Conservation (phyloP, 2,113 vertebrate species). For the Malurus alboscapulatus region DNA sequence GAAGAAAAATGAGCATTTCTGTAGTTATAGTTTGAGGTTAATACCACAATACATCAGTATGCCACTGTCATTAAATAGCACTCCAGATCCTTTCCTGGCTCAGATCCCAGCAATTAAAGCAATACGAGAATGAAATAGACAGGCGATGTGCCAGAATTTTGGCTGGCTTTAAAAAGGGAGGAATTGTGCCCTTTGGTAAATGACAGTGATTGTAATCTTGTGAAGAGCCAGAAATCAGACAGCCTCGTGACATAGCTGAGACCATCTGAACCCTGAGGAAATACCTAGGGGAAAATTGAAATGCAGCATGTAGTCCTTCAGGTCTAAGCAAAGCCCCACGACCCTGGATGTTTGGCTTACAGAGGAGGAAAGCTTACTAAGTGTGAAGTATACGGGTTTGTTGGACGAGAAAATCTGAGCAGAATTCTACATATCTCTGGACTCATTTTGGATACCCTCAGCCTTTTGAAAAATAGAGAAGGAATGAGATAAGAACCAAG, state of each 20-base stretch:
- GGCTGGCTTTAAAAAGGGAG: background rate
- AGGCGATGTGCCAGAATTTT: background rate
- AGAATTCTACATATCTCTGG: background rate
- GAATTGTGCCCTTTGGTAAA: background rate
- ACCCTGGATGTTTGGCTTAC: background rate
- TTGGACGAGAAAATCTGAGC: background rate
- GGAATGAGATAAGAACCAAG: background rate
- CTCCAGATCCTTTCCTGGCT: constrained; percentile 16
- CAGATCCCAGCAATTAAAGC: background rate
- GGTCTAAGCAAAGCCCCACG: background rate
- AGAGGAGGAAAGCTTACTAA: background rate
- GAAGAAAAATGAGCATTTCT: background rate
- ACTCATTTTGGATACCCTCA: background rate
- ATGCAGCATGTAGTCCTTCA: background rate
- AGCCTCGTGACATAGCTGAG: background rate
- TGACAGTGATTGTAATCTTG: background rate
- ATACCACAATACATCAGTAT: background rate
- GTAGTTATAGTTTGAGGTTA: background rate
- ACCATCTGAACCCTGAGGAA: background rate
- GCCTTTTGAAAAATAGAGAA: background rate
- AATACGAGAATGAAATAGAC: background rate
- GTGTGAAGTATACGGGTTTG: background rate
- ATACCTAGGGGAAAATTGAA: background rate
- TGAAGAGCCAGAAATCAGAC: background rate
- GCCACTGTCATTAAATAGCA: background rate